phyloP scores from a whole-genome alignment of 2,113 vertebrate genomes.

The Microcebus lehilahytsara region DNA sequence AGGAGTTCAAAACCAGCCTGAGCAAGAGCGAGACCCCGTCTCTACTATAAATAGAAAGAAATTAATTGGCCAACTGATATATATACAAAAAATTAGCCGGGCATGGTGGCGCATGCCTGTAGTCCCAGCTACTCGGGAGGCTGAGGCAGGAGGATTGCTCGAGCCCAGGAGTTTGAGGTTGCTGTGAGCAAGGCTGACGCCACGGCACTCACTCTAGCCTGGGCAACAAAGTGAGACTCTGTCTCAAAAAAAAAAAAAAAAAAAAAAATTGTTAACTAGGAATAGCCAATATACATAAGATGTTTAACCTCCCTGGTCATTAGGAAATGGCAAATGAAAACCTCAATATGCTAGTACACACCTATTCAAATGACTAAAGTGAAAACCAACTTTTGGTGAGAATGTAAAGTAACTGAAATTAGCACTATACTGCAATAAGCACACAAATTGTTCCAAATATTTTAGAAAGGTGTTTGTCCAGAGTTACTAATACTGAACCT shows the following conservation, averaged over 20 bases:
- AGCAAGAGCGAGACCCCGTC: too few relatives aligned
- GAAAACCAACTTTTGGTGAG: background rate
- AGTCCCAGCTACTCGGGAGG: too few relatives aligned
- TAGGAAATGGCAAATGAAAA: conserved; percentile 13
- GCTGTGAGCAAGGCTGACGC: too few relatives aligned
- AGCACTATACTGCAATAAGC: background rate
- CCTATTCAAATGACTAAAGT: background rate
- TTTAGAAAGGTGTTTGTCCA: background rate
- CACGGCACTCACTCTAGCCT: too few relatives aligned
- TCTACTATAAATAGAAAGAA: too few relatives aligned
- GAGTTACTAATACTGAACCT: background rate
- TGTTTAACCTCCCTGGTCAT: background rate
- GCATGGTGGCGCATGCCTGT: too few relatives aligned
- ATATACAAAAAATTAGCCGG: too few relatives aligned
- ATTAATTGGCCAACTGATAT: too few relatives aligned
- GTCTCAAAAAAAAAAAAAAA: background rate
- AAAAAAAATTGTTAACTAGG: background rate
- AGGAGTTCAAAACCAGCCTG: too few relatives aligned
- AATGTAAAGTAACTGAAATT: background rate
- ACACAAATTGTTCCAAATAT: background rate
- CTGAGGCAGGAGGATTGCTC: too few relatives aligned
- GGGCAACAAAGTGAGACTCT: too few relatives aligned
- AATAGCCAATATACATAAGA: background rate
- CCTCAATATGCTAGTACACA: background rate
- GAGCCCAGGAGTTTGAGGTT: too few relatives aligned